phyloP scores from a whole-genome alignment of 37 sponge, comb jelly and placozoan genomes.

The Cladorhizidae sp. region DNA sequence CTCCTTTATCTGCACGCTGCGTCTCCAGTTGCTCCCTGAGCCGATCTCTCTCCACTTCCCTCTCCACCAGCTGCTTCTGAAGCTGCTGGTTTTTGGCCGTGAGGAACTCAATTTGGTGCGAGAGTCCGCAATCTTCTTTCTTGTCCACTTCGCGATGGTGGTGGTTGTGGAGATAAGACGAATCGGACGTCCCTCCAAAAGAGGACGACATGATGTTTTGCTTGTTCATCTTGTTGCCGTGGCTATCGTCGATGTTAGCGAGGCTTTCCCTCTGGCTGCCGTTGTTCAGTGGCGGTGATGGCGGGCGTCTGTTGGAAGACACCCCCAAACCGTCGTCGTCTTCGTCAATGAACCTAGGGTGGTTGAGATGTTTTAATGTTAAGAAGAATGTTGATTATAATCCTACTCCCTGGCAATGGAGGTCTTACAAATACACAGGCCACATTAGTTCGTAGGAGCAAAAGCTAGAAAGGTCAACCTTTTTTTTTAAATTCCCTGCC shows the following conservation, averaged over 20 bases:
- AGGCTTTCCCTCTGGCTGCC: background rate
- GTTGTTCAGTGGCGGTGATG: background rate
- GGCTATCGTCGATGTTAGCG: background rate
- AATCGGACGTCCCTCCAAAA: no score
- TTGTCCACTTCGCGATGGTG: constrained; percentile 42
- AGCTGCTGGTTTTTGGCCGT: constrained; percentile 18
- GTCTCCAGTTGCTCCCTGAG: constrained; percentile 28
- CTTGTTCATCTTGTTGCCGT: background rate
- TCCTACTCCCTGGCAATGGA: no score
- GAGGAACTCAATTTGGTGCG: constrained; percentile 18
- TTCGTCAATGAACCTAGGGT: background rate
- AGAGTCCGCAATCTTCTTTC: constrained; percentile 2
- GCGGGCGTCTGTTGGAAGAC: background rate
- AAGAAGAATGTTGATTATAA: no score
- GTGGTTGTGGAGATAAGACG: background rate
- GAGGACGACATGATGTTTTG: background rate
- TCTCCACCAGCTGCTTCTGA: constrained; percentile 35
- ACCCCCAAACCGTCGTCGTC: background rate
- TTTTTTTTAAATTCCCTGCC: no score
- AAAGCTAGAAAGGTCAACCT: no score
- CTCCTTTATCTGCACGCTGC: background rate
- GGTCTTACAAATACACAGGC: no score
- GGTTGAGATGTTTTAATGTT: no score
- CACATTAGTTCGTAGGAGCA: no score
- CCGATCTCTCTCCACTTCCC: constrained; percentile 33